Percentiles rank a stretch among this genome's conserved stretches.
phyloP scores from a whole-genome alignment of 2,888 invertebrate genomes.

The Ormyrus nitidulus region DNA sequence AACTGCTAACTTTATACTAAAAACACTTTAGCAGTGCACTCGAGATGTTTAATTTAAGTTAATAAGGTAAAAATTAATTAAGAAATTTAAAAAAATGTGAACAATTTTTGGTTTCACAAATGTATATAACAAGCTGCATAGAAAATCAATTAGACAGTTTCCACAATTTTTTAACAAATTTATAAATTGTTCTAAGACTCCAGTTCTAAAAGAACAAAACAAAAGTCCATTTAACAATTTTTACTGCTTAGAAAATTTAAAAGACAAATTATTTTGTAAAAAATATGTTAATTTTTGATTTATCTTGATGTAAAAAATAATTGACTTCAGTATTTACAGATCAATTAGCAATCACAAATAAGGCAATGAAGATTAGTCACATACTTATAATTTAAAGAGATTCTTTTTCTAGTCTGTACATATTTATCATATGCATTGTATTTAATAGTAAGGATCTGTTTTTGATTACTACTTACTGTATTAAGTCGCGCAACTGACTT shows the following conservation, averaged over 20 bases:
- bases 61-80: conserved; percentile 12
- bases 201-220: conserved; percentile 3
- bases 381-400: conserved; percentile 24
- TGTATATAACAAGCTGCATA: conserved; percentile 31
- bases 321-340: conserved; percentile 14
- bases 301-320: conserved; percentile 36
- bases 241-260: conserved; percentile 4
- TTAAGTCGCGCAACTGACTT: conserved; percentile 20
- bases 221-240: conserved; percentile 3
- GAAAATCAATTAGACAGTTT: neutral
- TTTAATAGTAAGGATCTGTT: conserved; percentile 21
- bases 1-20: neutral
- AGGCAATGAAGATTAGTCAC: conserved; percentile 4
- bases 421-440: conserved; percentile 21
- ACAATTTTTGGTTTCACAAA: conserved; percentile 18
- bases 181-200: conserved; percentile 12
- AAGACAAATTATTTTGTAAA: neutral
- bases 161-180: conserved; percentile 10
- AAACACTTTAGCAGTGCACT: conserved; percentile 3
- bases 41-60: conserved; percentile 14
- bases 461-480: conserved; percentile 12
- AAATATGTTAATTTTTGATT: conserved; percentile 4
- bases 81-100: conserved; percentile 26
- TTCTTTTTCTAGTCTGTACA: conserved; percentile 38
- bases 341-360: conserved; percentile 15